phyloP scores from a whole-genome alignment of 2,797 vertebrate genomes.

The Melanotaenia maccullochi region DNA sequence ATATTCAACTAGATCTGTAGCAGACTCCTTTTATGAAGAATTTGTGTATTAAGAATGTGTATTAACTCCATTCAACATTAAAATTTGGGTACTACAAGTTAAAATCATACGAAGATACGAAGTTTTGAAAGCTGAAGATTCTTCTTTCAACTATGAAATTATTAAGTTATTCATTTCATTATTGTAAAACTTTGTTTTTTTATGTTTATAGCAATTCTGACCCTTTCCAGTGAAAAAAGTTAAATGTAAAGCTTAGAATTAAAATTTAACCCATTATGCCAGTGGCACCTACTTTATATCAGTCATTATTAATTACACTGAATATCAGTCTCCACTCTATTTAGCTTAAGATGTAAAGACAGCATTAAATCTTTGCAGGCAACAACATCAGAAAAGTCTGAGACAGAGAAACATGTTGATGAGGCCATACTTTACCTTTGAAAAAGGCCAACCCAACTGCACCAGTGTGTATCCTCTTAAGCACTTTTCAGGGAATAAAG shows the following conservation, averaged over 20 bases:
- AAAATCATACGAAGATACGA: too few species aligned
- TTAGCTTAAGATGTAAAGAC: neutral
- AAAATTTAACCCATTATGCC: neutral
- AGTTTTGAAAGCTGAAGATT: too few species aligned
- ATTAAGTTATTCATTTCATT: neutral
- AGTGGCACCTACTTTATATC: neutral
- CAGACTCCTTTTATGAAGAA: too few species aligned
- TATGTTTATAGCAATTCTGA: neutral
- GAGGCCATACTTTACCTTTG: conserved; percentile 57
- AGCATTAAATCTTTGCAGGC: neutral
- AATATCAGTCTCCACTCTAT: too few species aligned
- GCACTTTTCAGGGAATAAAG: conserved; percentile 8
- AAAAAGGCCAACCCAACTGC: conserved; percentile 1
- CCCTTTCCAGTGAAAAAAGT: neutral
- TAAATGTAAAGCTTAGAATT: neutral
- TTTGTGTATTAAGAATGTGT: too few species aligned
- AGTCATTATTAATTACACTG: too few species aligned
- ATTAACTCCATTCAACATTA: too few species aligned
- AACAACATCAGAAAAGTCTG: conserved; percentile 2
- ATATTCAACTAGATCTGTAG: too few species aligned
- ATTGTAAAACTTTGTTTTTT: too few species aligned
- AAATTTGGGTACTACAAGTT: too few species aligned
- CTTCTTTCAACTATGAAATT: too few species aligned
- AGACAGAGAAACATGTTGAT: neutral
- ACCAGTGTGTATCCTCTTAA: conserved; percentile 17